Conservation (phyloP, 2,113 vertebrate genomes). For the Poeciliopsis occidentalis region DNA sequence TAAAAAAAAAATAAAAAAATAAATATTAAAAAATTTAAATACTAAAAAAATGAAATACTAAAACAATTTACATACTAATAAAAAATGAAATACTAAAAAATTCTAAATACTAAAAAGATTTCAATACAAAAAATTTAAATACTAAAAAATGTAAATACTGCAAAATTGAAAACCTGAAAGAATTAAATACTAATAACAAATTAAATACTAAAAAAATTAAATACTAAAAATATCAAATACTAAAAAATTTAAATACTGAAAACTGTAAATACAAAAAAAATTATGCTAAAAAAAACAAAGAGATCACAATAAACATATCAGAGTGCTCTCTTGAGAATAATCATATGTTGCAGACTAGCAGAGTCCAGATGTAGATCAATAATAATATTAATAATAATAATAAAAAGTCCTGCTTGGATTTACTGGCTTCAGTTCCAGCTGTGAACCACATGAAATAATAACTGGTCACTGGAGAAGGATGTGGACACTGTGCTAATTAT, state of each 20-base stretch:
- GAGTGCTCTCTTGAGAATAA: slow-evolving; percentile 62
- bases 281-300: slow-evolving; percentile 10
- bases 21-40: slow-evolving; percentile 2
- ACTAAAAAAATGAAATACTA: slow-evolving; percentile 1
- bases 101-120: too few species aligned
- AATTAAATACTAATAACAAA: slow-evolving; percentile 1
- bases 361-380: slow-evolving; percentile 40
- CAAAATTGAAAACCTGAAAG: slow-evolving; percentile 1
- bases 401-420: slow-evolving; percentile 48
- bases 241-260: slow-evolving; percentile 7
- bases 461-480: slow-evolving; percentile 72
- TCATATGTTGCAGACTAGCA: slow-evolving; percentile 53
- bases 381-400: too few species aligned
- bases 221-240: too few species aligned
- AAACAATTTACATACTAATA: background rate
- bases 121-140: too few species aligned
- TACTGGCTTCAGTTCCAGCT: slow-evolving; percentile 65
- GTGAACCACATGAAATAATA: slow-evolving; percentile 72
- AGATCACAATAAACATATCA: slow-evolving; percentile 70
- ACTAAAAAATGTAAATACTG: background rate
- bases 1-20: slow-evolving; percentile 7
- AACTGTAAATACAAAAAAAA: background rate
- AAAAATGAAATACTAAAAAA: too few species aligned
- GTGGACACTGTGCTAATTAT: slow-evolving; percentile 75
- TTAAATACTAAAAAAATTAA: background rate